Evolutionary conservation across 2,113 vertebrate species (phyloP), one percentile per base, ranked within the genome.

Genomic region (Urocolius indicus): DNA sequence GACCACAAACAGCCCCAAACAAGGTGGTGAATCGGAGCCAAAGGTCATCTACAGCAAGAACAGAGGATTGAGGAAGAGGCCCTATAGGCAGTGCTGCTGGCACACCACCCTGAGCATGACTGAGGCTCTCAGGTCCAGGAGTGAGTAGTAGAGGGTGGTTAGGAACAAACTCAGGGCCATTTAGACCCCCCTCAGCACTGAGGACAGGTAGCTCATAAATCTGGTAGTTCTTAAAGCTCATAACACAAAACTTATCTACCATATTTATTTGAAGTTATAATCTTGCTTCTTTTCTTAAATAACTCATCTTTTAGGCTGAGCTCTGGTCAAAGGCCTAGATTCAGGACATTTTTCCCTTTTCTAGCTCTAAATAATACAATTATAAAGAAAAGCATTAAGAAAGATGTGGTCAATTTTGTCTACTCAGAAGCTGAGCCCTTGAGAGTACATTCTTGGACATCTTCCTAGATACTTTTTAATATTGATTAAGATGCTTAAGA

Each of bases 41-140:
- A 0, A 4, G 38, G 1, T 45, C 18, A 14, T 5, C 32, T 36
- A 13, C 8, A 24, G 59, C 49, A 26, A 11, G 58, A 13, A 5
- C 1, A 4, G 16, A 32, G 26, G 17, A 20, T 30, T 4, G 14
- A 11, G 24, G 34, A 49, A 38, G 30, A 79, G 41, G 11, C 15
- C 3, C 13, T 5, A 3, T 2, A 1, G 24, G 9, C 32, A 21
- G 22, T 11, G 32, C 9, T 71, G 69, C 22, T 7, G 4, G 5
- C 36, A 13, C 13, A 2, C 5, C 6, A 0, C 21, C 2, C 0
- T 19, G 30, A 49, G 43, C 26, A 16, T 7, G 26, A 0, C 55
- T 24, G 48, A 11, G 26, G 23, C 20, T 93, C 19, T 32, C 11
- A 20, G 9, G 9, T 29, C 11, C 43, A 13, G 52, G 43, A 38